These are phyloP conservation scores for Steinernema khuongi DNA, from an alignment of 1,140 invertebrate genomes.

Conservation along the genomic window DNA sequence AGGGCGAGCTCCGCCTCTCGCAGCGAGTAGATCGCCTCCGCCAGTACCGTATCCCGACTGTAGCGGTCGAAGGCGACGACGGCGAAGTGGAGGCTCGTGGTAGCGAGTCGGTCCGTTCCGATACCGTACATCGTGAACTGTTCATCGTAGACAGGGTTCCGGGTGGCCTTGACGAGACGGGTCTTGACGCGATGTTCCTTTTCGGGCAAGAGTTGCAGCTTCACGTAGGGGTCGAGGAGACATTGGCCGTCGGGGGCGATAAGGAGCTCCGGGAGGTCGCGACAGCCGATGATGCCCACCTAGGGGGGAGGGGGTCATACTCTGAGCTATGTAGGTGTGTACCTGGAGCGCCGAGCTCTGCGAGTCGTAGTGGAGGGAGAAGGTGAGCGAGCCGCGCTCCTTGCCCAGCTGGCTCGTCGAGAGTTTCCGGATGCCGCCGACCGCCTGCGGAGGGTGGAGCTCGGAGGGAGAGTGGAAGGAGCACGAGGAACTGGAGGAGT, in stretches of 20 bases:
- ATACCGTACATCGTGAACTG: conserved; percentile 94
- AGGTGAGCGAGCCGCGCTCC: not conserved
- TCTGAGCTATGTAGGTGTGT: too few species aligned
- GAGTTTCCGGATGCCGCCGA: conserved; percentile 6
- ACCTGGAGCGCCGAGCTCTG: not conserved
- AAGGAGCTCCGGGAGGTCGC: conserved; percentile 47
- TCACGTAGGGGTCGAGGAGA: conserved; percentile 78
- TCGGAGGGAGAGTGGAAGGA: conserved; percentile 11
- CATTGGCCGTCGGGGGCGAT: conserved; percentile 35
- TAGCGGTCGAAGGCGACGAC: conserved; percentile 89
- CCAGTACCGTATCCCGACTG: conserved; percentile 90
- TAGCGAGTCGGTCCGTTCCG: conserved; percentile 72
- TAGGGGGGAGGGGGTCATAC: too few species aligned
- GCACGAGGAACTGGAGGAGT: conserved; percentile 12
- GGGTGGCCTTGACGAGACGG: conserved; percentile 80
- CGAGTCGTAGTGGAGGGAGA: conserved; percentile 7
- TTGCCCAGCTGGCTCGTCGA: conserved; percentile 5
- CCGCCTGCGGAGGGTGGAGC: not conserved
- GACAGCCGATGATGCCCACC: conserved; percentile 49
- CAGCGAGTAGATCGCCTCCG: conserved; percentile 84
- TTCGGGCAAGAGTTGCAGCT: conserved; percentile 83
- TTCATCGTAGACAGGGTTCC: conserved; percentile 87
- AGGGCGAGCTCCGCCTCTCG: conserved; percentile 32
- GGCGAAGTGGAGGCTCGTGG: conserved; percentile 83
- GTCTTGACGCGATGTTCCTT: conserved; percentile 90